These are phyloP conservation scores for Ectropis crepuscularia DNA, from an alignment of 2,888 invertebrate genomes.

Conservation along the genomic window DNA sequence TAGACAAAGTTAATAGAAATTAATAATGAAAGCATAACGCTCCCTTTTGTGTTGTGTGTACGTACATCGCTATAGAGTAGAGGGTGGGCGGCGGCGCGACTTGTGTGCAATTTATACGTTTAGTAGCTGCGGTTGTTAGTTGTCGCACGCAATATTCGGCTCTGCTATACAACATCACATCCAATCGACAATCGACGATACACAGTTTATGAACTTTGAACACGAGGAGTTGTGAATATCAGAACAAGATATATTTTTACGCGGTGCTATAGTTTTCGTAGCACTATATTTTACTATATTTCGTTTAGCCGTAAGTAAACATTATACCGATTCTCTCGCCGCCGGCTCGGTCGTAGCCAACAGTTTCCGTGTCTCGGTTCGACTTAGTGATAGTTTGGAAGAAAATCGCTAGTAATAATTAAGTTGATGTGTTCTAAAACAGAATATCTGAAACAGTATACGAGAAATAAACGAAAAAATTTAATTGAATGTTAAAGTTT, in stretches of 20 bases:
- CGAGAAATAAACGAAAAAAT: conserved; percentile 69
- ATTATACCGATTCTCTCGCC: conserved; percentile 52
- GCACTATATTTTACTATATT: conserved; percentile 62
- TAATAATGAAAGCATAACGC: too few species aligned
- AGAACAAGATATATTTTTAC: conserved; percentile 62
- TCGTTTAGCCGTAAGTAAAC: conserved; percentile 54
- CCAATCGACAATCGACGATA: conserved; percentile 25
- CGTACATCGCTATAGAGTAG: too few species aligned
- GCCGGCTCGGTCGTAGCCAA: conserved; percentile 31
- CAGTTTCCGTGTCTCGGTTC: conserved; percentile 51
- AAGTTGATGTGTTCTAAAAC: conserved; percentile 82
- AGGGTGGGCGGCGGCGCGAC: conserved; percentile 36
- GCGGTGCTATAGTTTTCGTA: conserved; percentile 72
- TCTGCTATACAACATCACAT: conserved; percentile 32
- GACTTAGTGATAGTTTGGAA: conserved; percentile 66
- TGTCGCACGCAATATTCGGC: conserved; percentile 51
- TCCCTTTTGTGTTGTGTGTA: too few species aligned
- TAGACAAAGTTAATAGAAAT: too few species aligned
- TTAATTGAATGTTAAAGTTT: conserved; percentile 66
- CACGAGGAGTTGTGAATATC: conserved; percentile 71
- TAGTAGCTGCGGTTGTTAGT: conserved; percentile 68
- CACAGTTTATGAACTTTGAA: conserved; percentile 33
- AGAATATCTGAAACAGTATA: conserved; percentile 84
- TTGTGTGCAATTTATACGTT: conserved; percentile 74
- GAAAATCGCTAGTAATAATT: conserved; percentile 69